These are phyloP conservation scores for Phalloptychus januarius DNA, from an alignment of 2,797 vertebrate species.

Conservation along the genomic window DNA sequence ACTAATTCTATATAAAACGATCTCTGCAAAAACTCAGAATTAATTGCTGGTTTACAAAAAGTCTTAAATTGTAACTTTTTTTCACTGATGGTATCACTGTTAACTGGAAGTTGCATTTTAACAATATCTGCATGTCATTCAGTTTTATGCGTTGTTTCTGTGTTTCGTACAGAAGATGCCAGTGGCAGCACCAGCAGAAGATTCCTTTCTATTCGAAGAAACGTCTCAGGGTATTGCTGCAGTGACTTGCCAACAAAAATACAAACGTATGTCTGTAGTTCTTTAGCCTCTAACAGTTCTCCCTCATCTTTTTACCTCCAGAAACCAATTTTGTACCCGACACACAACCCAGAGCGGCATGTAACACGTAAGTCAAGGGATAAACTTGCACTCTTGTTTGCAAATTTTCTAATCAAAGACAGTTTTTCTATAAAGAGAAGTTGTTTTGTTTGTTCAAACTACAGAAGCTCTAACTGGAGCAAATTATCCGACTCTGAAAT, in stretches of 20 bases:
- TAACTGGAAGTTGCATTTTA: neutral
- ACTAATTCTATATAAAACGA: neutral
- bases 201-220: conserved; percentile 51
- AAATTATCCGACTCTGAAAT: conserved; percentile 75
- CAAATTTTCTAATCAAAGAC: conserved; percentile 1
- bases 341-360: conserved; percentile 76
- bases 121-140: neutral
- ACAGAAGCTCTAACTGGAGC: conserved; percentile 49
- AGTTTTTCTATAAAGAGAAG: neutral
- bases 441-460: conserved; percentile 31
- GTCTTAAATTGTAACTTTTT: neutral
- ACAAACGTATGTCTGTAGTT: neutral
- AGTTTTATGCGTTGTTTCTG: conserved; percentile 9
- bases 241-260: neutral
- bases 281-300: neutral
- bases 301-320: conserved; percentile 63
- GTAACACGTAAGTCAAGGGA: conserved; percentile 79
- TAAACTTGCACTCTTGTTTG: conserved; percentile 6
- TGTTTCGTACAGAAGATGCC: conserved; percentile 65
- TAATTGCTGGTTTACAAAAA: neutral
- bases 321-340: conserved; percentile 82
- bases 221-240: conserved; percentile 76
- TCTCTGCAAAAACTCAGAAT: neutral
- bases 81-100: neutral
- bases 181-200: conserved; percentile 61